These are phyloP conservation scores for Toxostoma redivivum DNA, from an alignment of 2,113 vertebrate genomes.

Conservation along the genomic window DNA sequence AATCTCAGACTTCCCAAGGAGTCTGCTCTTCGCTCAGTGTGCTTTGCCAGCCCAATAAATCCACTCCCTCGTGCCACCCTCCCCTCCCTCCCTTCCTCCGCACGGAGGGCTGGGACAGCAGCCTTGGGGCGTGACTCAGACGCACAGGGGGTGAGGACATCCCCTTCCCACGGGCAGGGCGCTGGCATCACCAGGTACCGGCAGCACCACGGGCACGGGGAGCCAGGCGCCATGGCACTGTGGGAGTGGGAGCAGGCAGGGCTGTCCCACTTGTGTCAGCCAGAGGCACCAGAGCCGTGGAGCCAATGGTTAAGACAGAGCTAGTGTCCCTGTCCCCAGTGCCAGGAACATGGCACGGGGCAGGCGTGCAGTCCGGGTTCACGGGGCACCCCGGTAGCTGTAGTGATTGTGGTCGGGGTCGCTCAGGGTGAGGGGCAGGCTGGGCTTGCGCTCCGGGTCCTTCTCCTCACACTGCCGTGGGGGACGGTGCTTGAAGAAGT, in stretches of 20 bases:
- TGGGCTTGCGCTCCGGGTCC: conserved; percentile 78
- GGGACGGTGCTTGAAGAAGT: conserved; percentile 88
- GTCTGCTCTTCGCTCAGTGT: not conserved
- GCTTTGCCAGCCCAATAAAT: not conserved
- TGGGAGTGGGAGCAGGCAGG: fast-evolving
- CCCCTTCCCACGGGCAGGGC: not conserved
- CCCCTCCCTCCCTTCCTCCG: not conserved
- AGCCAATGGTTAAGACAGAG: not conserved
- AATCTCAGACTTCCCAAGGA: not conserved
- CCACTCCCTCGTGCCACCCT: not conserved
- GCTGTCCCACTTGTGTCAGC: not conserved
- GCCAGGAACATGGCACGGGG: not conserved
- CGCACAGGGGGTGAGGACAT: not conserved
- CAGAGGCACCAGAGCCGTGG: not conserved
- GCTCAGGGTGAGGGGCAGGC: conserved; percentile 73
- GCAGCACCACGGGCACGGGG: not conserved
- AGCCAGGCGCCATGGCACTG: fast-evolving
- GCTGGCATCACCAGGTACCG: fast-evolving
- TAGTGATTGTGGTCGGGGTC: conserved; percentile 85
- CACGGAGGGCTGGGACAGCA: not conserved
- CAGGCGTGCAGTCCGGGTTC: not conserved
- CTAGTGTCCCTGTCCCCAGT: fast-evolving
- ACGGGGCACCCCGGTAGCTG: conserved; percentile 69
- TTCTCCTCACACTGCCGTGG: conserved; percentile 55
- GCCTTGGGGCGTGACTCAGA: not conserved